Evolutionary conservation across 2,797 vertebrate genomes (phyloP).

Genomic region (Mus spretus): DNA sequence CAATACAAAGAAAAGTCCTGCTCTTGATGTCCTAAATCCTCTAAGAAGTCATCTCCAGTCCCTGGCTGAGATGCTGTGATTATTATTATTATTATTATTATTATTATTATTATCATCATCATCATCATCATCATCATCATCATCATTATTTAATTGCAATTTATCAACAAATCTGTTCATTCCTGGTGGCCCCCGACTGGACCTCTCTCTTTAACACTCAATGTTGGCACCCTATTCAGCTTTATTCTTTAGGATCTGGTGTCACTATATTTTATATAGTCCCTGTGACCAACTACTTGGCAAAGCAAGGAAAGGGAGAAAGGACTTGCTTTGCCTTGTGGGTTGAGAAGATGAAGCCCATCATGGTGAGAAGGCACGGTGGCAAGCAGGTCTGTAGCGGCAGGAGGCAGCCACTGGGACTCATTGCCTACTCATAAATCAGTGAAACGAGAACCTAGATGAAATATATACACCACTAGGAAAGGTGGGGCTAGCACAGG

Average conservation of each 20-base stretch:
- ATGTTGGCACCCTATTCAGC: background rate
- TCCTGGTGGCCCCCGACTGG: background rate
- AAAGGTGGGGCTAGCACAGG: background rate
- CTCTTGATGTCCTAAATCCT: background rate
- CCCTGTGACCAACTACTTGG: background rate
- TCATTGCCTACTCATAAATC: background rate
- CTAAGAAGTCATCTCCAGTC: background rate
- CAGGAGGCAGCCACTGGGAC: background rate
- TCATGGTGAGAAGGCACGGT: background rate
- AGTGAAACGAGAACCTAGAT: background rate
- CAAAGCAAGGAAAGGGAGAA: background rate
- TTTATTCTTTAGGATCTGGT: background rate
- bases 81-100: too few species aligned
- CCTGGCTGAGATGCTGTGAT: background rate
- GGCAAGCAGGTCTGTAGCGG: background rate
- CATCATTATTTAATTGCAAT: background rate
- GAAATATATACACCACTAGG: background rate
- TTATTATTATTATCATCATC: background rate
- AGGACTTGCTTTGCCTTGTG: background rate
- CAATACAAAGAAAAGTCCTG: background rate
- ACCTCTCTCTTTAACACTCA: background rate
- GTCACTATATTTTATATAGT: background rate
- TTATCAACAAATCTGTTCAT: background rate
- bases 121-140: too few species aligned
- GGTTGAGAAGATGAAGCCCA: background rate